Percentiles rank a stretch among this genome's conserved stretches.
These are phyloP conservation scores for Nomada fabriciana DNA, from an alignment of 2,888 invertebrate species.

Conservation along the genomic window DNA sequence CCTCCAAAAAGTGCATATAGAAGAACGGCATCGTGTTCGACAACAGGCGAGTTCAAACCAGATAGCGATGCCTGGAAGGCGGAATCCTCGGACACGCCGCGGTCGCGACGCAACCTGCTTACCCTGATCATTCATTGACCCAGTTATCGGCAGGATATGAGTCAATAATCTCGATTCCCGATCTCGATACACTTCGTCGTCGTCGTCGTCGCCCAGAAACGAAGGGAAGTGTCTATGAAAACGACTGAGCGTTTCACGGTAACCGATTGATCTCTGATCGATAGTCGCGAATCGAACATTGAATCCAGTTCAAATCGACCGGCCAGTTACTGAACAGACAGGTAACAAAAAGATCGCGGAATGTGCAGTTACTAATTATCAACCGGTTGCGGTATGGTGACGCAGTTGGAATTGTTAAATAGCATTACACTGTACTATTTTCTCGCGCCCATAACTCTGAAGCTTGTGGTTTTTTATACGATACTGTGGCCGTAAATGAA, in stretches of 20 bases:
- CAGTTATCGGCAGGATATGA: slow-evolving; percentile 69
- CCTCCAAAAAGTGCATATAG: slow-evolving; percentile 27
- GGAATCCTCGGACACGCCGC: slow-evolving; percentile 26
- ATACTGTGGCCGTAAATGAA: too few relatives aligned
- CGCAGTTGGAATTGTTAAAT: background rate
- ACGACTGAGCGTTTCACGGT: background rate
- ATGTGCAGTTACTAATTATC: background rate
- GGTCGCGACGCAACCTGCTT: slow-evolving; percentile 52
- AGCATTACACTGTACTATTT: background rate
- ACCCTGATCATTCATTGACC: slow-evolving; percentile 69
- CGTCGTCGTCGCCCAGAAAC: slow-evolving; percentile 10
- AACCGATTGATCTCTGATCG: background rate
- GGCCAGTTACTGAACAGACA: background rate
- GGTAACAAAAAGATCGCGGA: background rate
- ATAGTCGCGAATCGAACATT: background rate
- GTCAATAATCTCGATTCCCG: slow-evolving; percentile 71
- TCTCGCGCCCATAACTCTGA: too few relatives aligned
- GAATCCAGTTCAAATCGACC: slow-evolving; percentile 1
- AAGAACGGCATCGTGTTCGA: background rate
- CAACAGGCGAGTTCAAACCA: slow-evolving; percentile 10
- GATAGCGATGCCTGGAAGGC: slow-evolving; percentile 23
- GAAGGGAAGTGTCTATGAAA: too few relatives aligned
- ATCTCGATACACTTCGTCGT: slow-evolving; percentile 56
- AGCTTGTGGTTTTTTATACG: too few relatives aligned
- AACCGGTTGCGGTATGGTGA: background rate